Base-by-base conservation (phyloP, 1,140 invertebrate species). In the Epicauta chinensis region DNA sequence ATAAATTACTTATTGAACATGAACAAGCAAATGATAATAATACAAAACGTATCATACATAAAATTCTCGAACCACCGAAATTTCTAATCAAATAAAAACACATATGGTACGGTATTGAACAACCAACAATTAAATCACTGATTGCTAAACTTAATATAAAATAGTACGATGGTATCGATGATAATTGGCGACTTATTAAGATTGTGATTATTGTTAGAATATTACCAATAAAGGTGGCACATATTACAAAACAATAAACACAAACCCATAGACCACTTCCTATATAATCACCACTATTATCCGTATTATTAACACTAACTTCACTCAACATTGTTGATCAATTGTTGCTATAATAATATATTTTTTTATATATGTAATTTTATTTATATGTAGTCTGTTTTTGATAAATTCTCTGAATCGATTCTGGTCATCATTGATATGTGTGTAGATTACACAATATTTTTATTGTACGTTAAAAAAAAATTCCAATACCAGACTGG, bases 1-100 rank as follows among this genome's bases (percentile, higher is more conserved):
- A 84, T 37, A 93, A 77, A 54, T 88, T 91, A 66, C 83, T 81
- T 61, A 91, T 84, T 55, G 85, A 86, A 11, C 80, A 81, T 56
- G 80, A 78, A 64, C 84, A 86, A 47, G 81, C 81, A 53, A 84
- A 73, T 47, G 80, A 78, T 46, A 84, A 79, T 2, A 86, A 70
- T 14, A 84, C 81, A 63, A 86, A 86, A 57, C 82, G 73, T 65
- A 82, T 69, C 6, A 86, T 58, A 53, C 84, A 87, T 1, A 78
- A 76, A 38, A 66, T 68, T 55, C 80, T 76, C 13, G 40, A 46
- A 53, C 76, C 69, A 6, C 76, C 78, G 48, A 84, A 71, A 29
- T 74, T 67, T 1, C 72, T 67, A 54, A 77, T 70, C 5, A 9
- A 17, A 31, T 82, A 84, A 71, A 87, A 86, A 9, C 77, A 76